These are phyloP conservation scores for Sebastes aleutianus DNA, from an alignment of 2,797 vertebrate species.

Conservation along the genomic window DNA sequence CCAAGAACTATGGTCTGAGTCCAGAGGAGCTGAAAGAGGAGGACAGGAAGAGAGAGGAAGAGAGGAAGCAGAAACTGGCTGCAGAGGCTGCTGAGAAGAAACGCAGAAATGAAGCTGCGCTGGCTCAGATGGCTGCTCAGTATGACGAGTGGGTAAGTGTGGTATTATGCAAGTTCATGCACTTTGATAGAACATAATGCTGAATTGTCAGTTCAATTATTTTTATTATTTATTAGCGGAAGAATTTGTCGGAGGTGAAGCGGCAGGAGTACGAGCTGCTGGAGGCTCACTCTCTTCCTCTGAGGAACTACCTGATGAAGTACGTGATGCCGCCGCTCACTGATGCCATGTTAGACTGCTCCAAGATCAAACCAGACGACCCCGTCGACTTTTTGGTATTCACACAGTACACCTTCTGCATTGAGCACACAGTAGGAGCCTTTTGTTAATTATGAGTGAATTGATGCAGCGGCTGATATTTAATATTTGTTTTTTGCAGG, in stretches of 20 bases:
- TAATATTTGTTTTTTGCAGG: slow-evolving; percentile 78
- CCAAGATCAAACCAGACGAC: slow-evolving; percentile 88
- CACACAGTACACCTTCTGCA: not conserved
- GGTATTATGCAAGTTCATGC: not conserved
- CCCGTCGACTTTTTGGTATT: slow-evolving; percentile 92
- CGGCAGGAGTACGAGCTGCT: slow-evolving; percentile 86
- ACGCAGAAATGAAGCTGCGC: slow-evolving; percentile 75
- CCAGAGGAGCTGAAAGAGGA: slow-evolving; percentile 83
- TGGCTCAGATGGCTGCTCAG: slow-evolving; percentile 80
- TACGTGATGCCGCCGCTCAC: slow-evolving; percentile 91
- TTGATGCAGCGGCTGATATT: not conserved
- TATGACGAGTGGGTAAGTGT: slow-evolving; percentile 89
- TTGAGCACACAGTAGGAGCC: not conserved
- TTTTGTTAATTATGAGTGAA: not conserved
- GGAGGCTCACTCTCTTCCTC: slow-evolving; percentile 84
- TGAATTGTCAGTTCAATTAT: not conserved
- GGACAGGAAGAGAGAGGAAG: slow-evolving; percentile 76
- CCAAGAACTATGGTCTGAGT: slow-evolving; percentile 87
- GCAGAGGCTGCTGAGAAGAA: slow-evolving; percentile 75
- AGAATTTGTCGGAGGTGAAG: slow-evolving; percentile 83
- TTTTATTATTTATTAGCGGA: slow-evolving; percentile 75
- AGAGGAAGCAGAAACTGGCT: slow-evolving; percentile 69
- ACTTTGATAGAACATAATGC: not conserved
- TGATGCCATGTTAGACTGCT: slow-evolving; percentile 87
- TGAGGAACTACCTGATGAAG: slow-evolving; percentile 93